Evolutionary conservation across 2,888 invertebrate genomes (phyloP), one percentile per base, ranked within the genome.

Genomic region (Trypoxylon attenuatum): DNA sequence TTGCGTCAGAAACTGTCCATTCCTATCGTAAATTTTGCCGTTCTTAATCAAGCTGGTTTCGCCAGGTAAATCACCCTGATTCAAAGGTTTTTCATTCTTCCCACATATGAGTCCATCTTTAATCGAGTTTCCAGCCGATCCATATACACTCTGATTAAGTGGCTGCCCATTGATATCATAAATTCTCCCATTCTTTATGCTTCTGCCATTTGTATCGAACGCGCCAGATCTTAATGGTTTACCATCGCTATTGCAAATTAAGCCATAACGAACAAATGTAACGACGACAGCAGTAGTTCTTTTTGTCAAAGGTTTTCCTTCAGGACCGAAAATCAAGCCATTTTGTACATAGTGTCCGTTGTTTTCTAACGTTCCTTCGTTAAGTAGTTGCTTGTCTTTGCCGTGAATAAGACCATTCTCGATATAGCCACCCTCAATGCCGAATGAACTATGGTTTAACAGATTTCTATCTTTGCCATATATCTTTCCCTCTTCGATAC

Each of bases 371-470:
- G 80, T 81, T 23, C 85, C 86, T 6, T 79, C 79, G 2, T 67
- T 62, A 4, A 84, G 52, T 0, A 81, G 82, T 53, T 82, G 82
- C 70, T 76, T 80, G 56, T 85, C 80, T 29, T 81, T 81, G 10
- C 79, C 80, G 43, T 82, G 82, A 41, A 86, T 81, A 8, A 81
- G 79, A 0, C 86, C 86, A 55, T 84, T 85, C 15, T 83, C 79
- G 2, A 86, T 73, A 50, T 80, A 85, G 19, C 81, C 79, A 5
- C 82, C 84, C 15, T 83, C 83, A 0, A 60, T 71, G 2, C 86
- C 85, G 46, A 86, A 86, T 0, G 84, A 78, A 42, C 79, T 79
- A 41, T 86, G 86, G 69, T 85, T 83, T 23, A 86, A 61, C 0
- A 80, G 84, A 43, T 82, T 80, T 0, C 71, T 76, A 39, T 86